Percentiles rank a stretch among this genome's conserved stretches.
These are phyloP conservation scores for Drymodes brunneopygia DNA, from an alignment of 2,113 vertebrate species.

Conservation along the genomic window DNA sequence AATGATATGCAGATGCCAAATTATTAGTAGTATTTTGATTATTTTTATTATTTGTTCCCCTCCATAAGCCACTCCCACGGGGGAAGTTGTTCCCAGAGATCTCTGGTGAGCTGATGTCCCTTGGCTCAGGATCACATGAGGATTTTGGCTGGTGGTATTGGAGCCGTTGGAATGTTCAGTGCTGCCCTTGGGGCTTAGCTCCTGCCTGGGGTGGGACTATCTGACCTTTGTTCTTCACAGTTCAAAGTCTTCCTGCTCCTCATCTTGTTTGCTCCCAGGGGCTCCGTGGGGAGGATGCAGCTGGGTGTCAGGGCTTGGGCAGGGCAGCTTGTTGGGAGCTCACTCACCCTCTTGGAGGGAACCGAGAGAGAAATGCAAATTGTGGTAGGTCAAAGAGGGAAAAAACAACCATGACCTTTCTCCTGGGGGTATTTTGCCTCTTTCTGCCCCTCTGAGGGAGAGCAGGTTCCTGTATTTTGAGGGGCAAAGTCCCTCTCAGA, in stretches of 20 bases:
- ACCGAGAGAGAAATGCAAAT: conserved; percentile 29
- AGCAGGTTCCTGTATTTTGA: neutral
- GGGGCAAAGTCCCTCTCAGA: neutral
- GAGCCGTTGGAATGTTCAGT: neutral
- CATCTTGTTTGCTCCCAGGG: neutral
- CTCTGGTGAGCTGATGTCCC: neutral
- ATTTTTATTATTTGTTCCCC: neutral
- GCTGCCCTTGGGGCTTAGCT: neutral
- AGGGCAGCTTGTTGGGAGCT: neutral
- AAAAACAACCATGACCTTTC: neutral
- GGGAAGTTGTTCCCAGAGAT: neutral
- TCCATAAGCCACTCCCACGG: neutral
- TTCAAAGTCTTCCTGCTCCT: neutral
- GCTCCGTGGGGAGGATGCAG: neutral
- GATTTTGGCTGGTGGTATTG: neutral
- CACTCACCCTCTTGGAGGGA: neutral
- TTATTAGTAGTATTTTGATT: neutral
- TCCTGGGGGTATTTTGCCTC: neutral
- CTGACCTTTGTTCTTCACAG: neutral
- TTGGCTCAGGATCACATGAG: neutral
- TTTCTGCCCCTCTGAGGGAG: neutral
- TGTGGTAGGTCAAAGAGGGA: neutral
- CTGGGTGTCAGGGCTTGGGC: neutral
- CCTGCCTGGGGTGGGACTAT: neutral
- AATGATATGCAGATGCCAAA: neutral